Conservation (phyloP, 30 jellyfish, hydroid and myxozoan genomes). For the Catostylus mosaicus region DNA sequence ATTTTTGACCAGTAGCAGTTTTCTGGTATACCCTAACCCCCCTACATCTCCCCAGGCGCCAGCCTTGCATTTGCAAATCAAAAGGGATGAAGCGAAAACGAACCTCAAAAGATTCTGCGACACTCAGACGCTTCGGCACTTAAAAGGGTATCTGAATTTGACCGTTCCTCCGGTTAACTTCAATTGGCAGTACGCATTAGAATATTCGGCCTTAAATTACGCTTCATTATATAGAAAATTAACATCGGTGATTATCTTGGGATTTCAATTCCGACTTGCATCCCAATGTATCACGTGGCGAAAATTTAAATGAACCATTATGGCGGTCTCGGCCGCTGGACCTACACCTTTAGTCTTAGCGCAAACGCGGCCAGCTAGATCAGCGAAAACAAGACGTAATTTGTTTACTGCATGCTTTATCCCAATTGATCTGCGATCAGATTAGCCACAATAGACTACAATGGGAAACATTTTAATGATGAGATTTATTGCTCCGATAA, state of each 20-base stretch:
- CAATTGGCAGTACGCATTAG: not conserved
- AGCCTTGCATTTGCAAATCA: too few relatives aligned
- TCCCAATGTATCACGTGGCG: not conserved
- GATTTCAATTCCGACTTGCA: not conserved
- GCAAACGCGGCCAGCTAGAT: slow-evolving; percentile 3
- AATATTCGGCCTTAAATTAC: not conserved
- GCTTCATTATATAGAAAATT: slow-evolving; percentile 1
- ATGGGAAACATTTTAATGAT: not conserved
- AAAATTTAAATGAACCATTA: not conserved
- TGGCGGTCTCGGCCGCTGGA: slow-evolving; percentile 1
- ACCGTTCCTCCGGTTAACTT: not conserved
- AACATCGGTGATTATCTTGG: slow-evolving; percentile 11
- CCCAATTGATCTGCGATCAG: slow-evolving; percentile 29
- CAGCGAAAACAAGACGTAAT: not conserved
- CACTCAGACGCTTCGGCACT: not conserved
- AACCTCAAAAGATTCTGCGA: too few relatives aligned
- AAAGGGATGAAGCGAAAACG: too few relatives aligned
- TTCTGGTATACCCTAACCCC: too few relatives aligned
- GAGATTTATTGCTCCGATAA: slow-evolving; percentile 2
- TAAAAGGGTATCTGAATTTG: not conserved
- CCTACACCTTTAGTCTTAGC: not conserved
- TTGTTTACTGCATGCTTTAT: slow-evolving; percentile 1
- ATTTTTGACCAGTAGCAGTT: too few relatives aligned
- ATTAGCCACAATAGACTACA: slow-evolving; percentile 3
- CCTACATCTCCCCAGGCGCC: too few relatives aligned